Evolutionary conservation across 2,113 vertebrate genomes (phyloP), one percentile per base, ranked within the genome.

Genomic region (Cyrtonyx montezumae): DNA sequence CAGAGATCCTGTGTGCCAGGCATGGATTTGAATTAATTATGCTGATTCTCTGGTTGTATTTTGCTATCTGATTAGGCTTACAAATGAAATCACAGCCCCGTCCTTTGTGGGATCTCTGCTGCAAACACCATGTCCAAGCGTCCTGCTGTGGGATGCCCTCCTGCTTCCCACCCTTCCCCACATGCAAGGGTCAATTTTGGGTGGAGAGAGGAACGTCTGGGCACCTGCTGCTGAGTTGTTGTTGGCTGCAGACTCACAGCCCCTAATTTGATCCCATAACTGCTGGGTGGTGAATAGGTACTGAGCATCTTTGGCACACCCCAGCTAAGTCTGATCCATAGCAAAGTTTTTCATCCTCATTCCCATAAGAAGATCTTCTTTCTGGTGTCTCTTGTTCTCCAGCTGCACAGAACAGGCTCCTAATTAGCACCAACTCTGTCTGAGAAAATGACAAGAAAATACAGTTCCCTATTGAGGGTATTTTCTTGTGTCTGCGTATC

Each of bases 21-120:
- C 61, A 77, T 8, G 79, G 69, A 82, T 93, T 87, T 94, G 93
- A 96, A 95, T 96, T 94, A 90, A 94, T 97, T 96, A 88, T 89
- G 87, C 78, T 90, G 87, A 93, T 93, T 80, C 89, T 88, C 56
- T 90, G 45, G n/a, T 79, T 94, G 92, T 95, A 79, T 91, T 96
- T 93, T 75, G 55, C 90, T 71, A 73, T 87, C 92, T 95, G 93
- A 91, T 97, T 95, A 93, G 84, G 90, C 80, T 95, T 74, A 91
- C 87, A 94, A 88, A 94, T 62, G 70, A 95, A 95, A 96, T 93
- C 81, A 87, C 5, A 10, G 63, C 53, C 59, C 26, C 42, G 58
- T 76, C 46, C 61, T 90, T 81, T 2, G 4, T 56, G 83, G 80
- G 79, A 53, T 42, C 79, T 89, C 45, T 70, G 34, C 56, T 74